These are phyloP conservation scores for Ammodytes marinus DNA, from an alignment of 2,113 vertebrate species.

Conservation along the genomic window DNA sequence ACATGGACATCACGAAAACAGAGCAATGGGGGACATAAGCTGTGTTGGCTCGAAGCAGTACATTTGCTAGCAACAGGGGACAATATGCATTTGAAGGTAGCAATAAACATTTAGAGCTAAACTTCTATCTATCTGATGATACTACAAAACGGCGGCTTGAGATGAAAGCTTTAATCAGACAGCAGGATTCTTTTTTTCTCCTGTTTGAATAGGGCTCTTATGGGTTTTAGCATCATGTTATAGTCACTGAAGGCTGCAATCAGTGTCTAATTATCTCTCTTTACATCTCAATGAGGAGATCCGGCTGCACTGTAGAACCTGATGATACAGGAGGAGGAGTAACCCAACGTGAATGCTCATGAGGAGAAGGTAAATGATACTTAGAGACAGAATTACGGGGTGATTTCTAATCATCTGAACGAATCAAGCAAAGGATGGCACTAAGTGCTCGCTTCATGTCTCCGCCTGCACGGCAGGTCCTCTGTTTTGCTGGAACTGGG, in stretches of 20 bases:
- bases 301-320: constrained; percentile 64
- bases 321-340: constrained; percentile 65
- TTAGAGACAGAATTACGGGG: constrained; percentile 61
- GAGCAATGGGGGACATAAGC: background rate
- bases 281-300: constrained; percentile 81
- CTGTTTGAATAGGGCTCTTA: constrained; percentile 50
- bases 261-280: constrained; percentile 83
- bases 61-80: background rate
- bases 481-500: constrained; percentile 34
- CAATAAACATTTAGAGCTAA: constrained; percentile 25
- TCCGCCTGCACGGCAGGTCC: constrained; percentile 44
- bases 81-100: background rate
- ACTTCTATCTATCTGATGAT: constrained; percentile 12
- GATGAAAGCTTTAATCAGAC: constrained; percentile 60
- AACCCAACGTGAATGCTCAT: constrained; percentile 45
- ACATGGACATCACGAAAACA: constrained; percentile 11
- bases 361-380: constrained; percentile 63
- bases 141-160: constrained; percentile 19
- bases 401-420: constrained; percentile 72
- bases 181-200: constrained; percentile 17
- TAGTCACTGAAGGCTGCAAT: constrained; percentile 75
- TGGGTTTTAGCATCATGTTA: constrained; percentile 48
- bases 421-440: constrained; percentile 49
- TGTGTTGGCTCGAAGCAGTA: background rate
- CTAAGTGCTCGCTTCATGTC: constrained; percentile 45